phyloP scores from a whole-genome alignment of 2,797 vertebrate genomes.

The Amazonetta brasiliensis region DNA sequence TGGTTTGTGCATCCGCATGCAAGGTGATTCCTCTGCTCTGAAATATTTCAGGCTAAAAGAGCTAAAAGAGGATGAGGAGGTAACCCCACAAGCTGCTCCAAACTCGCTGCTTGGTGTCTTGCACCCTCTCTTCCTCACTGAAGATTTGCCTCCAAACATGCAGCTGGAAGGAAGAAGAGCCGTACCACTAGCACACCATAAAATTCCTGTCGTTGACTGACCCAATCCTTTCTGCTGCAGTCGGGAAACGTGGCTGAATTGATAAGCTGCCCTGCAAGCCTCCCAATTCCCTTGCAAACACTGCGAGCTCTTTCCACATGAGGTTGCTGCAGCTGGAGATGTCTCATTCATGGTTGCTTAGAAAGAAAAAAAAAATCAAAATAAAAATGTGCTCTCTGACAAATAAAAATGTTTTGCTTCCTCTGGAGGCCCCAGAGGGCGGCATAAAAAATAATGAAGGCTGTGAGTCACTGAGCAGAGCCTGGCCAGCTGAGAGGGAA shows the following conservation, averaged over 20 bases:
- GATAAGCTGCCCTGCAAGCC: background rate
- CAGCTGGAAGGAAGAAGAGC: background rate
- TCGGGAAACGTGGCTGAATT: background rate
- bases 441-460: conserved; percentile 36
- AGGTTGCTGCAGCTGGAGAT: conserved; percentile 37
- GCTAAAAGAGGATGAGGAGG: background rate
- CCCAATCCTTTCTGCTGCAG: background rate
- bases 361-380: background rate
- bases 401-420: conserved; percentile 65
- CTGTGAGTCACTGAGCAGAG: conserved; percentile 55
- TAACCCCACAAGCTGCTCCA: background rate
- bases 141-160: background rate
- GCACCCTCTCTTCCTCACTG: background rate
- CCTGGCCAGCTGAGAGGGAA: conserved; percentile 37
- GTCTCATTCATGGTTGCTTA: conserved; percentile 59
- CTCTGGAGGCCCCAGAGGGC: conserved; percentile 60
- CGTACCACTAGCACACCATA: background rate
- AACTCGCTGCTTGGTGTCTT: background rate
- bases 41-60: background rate
- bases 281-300: background rate
- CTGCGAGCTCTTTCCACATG: background rate
- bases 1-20: background rate
- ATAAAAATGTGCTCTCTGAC: conserved; percentile 50
- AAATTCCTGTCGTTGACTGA: conserved; percentile 6
- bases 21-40: background rate